phyloP scores from a whole-genome alignment of 2,888 invertebrate species.

The Erannis defoliaria region DNA sequence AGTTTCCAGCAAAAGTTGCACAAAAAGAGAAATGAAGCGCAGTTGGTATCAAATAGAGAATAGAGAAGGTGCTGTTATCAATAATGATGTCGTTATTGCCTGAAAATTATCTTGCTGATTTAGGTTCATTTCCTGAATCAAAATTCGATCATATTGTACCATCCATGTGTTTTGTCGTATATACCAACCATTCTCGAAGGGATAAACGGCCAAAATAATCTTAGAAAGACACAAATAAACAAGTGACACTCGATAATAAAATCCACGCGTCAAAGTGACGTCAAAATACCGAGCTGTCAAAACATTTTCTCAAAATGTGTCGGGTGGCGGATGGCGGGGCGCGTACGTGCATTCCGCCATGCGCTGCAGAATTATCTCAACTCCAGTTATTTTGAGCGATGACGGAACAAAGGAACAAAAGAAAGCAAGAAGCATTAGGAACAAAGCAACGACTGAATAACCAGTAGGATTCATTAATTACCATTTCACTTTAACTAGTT shows the following conservation, averaged over 20 bases:
- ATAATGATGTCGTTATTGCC: too few relatives aligned
- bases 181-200: too few relatives aligned
- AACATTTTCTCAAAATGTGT: slow-evolving; percentile 22
- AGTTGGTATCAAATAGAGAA: too few relatives aligned
- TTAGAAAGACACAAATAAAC: not conserved
- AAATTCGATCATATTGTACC: too few relatives aligned
- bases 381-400: slow-evolving; percentile 33
- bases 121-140: too few relatives aligned
- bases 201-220: not conserved
- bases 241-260: slow-evolving; percentile 10
- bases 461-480: not conserved
- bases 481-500: not conserved
- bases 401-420: slow-evolving; percentile 27
- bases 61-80: too few relatives aligned
- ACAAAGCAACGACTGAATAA: slow-evolving; percentile 2
- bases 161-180: too few relatives aligned
- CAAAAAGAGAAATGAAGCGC: too few relatives aligned
- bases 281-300: slow-evolving; percentile 37
- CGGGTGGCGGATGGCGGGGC: not conserved
- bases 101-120: too few relatives aligned
- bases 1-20: too few relatives aligned
- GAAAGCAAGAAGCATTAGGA: slow-evolving; percentile 10
- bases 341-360: slow-evolving; percentile 32
- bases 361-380: slow-evolving; percentile 13
- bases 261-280: slow-evolving; percentile 30